Conservation (phyloP, 2,797 vertebrate genomes). For the Pseudochirops corinnae region DNA sequence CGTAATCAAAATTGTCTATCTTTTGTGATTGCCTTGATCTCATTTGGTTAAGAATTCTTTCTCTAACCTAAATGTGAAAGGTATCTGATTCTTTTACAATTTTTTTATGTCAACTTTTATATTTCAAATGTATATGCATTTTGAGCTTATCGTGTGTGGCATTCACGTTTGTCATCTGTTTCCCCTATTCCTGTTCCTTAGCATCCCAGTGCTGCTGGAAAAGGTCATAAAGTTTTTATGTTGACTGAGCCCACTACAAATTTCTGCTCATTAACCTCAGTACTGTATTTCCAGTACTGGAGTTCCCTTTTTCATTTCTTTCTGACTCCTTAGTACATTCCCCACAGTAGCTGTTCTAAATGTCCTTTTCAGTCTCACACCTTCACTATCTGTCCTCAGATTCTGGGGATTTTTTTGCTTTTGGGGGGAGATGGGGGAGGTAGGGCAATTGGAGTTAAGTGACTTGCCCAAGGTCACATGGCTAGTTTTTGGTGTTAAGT, state of each 20-base stretch:
- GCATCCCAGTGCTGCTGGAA: neutral
- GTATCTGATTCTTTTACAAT: neutral
- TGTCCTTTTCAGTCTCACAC: neutral
- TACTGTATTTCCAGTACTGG: neutral
- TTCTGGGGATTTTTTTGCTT: too few relatives aligned
- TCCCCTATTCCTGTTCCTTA: neutral
- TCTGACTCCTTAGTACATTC: neutral
- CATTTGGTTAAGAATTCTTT: neutral
- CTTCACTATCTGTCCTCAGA: neutral
- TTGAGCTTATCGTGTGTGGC: neutral
- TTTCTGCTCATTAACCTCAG: neutral
- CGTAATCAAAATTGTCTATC: neutral
- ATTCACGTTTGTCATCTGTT: neutral
- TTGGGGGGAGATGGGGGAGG: too few relatives aligned
- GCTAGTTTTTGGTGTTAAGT: too few relatives aligned
- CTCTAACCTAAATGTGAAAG: neutral
- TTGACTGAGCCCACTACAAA: neutral
- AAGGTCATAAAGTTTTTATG: neutral
- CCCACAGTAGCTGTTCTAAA: neutral
- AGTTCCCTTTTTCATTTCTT: neutral
- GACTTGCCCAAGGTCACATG: too few relatives aligned
- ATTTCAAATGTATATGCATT: neutral
- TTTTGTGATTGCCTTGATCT: neutral
- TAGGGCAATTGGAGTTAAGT: too few relatives aligned
- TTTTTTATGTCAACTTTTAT: neutral